Conservation (phyloP, 2,888 invertebrate genomes). For the Tinea trinotella region DNA sequence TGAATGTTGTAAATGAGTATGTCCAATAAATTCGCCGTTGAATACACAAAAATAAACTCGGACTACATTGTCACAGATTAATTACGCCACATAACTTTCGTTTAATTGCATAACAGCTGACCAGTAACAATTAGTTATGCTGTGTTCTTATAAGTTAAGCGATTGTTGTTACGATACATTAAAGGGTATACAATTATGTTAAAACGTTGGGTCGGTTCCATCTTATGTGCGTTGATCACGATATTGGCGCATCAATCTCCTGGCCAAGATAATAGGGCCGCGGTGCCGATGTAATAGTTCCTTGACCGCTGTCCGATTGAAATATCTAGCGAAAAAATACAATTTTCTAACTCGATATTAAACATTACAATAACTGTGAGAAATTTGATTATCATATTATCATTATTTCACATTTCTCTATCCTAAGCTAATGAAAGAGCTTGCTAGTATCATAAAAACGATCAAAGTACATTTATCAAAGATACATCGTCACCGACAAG, state of each 20-base stretch:
- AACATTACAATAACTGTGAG: background rate
- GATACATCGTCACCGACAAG: too few species aligned
- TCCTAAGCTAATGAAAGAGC: too few species aligned
- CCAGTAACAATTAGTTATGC: background rate
- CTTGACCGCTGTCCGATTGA: slow-evolving; percentile 51
- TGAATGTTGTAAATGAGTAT: too few species aligned
- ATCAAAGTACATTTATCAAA: too few species aligned
- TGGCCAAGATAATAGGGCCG: slow-evolving; percentile 49
- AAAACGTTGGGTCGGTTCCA: slow-evolving; percentile 4
- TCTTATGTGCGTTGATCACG: slow-evolving; percentile 31
- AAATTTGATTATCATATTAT: too few species aligned
- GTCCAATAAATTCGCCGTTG: too few species aligned
- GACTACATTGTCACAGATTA: too few species aligned
- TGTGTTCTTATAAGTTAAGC: background rate
- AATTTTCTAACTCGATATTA: background rate
- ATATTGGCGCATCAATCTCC: slow-evolving; percentile 60
- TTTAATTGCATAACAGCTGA: background rate
- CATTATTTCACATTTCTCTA: too few species aligned
- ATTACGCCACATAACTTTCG: too few species aligned
- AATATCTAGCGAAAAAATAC: slow-evolving; percentile 33
- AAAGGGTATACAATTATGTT: slow-evolving; percentile 11
- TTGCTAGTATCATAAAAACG: too few species aligned
- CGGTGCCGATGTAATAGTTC: slow-evolving; percentile 47
- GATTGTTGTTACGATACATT: background rate
- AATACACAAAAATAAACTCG: too few species aligned